These are phyloP conservation scores for Zygothrica quintamaculata DNA, from an alignment of 2,888 invertebrate species.

Conservation along the genomic window DNA sequence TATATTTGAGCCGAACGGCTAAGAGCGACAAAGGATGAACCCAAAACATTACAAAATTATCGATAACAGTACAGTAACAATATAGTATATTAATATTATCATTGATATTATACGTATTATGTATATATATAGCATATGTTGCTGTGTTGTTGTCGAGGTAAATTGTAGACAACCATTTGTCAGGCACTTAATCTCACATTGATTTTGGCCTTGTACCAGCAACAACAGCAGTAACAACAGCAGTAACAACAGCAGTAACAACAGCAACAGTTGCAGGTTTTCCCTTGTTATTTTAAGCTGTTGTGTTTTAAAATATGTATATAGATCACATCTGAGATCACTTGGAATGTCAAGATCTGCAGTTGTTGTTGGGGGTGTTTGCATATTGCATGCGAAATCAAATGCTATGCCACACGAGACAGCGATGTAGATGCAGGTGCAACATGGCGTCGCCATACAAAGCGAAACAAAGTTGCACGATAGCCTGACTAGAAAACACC, in stretches of 20 bases:
- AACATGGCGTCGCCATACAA: constrained; percentile 38
- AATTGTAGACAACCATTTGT: constrained; percentile 79
- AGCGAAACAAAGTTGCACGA: not conserved
- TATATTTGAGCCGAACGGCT: too few species aligned
- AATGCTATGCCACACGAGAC: constrained; percentile 18
- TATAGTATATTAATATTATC: constrained; percentile 22
- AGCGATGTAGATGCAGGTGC: constrained; percentile 15
- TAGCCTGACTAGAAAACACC: not conserved
- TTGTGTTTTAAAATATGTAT: constrained; percentile 36
- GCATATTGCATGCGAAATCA: constrained; percentile 38
- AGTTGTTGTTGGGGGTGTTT: constrained; percentile 40
- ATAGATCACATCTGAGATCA: constrained; percentile 14
- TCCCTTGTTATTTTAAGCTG: too few species aligned
- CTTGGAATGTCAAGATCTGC: constrained; percentile 10
- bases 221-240: constrained; percentile 18
- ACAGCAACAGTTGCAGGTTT: constrained; percentile 31
- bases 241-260: constrained; percentile 30
- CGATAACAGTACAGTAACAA: too few species aligned
- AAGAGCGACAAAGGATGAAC: too few species aligned
- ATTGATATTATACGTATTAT: too few species aligned
- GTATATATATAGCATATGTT: too few species aligned
- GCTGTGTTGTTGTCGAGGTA: constrained; percentile 34
- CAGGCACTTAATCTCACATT: constrained; percentile 50
- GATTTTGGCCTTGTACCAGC: constrained; percentile 55
- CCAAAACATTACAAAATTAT: too few species aligned